Conservation (phyloP, 2,113 vertebrate species). For the Felis chaus region DNA sequence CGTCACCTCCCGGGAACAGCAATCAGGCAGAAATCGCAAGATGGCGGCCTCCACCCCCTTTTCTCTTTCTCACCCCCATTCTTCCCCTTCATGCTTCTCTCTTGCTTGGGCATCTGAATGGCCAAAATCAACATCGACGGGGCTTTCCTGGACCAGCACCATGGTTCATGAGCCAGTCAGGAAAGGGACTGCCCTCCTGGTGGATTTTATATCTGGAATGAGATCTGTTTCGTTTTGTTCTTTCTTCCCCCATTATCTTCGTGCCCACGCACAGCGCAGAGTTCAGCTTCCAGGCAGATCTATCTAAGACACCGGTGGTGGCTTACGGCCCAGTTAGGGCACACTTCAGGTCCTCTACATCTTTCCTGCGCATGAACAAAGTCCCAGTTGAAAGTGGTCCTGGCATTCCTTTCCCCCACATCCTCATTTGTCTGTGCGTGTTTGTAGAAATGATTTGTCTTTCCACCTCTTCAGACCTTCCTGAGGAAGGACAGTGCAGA, state of each 20-base stretch:
- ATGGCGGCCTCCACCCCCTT: not conserved
- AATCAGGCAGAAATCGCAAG: no score
- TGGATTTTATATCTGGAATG: not conserved
- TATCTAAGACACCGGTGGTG: accelerated
- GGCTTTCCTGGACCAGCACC: not conserved
- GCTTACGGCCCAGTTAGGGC: accelerated
- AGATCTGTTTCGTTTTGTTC: not conserved
- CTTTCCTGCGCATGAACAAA: not conserved
- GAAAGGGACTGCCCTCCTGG: not conserved
- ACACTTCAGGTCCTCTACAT: not conserved
- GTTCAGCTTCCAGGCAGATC: not conserved
- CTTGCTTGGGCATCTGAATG: not conserved
- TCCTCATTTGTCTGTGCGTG: not conserved
- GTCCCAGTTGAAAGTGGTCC: not conserved
- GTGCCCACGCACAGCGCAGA: not conserved
- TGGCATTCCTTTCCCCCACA: not conserved
- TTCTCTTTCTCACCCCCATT: not conserved
- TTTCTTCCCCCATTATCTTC: not conserved
- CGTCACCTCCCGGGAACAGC: not conserved
- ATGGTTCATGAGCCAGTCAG: no score
- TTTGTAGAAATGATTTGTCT: not conserved
- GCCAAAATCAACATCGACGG: not conserved
- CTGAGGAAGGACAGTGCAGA: not conserved
- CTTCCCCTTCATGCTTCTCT: not conserved
- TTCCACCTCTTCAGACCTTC: not conserved